phyloP scores from a whole-genome alignment of 2,888 invertebrate species.

The Erynnis tages region DNA sequence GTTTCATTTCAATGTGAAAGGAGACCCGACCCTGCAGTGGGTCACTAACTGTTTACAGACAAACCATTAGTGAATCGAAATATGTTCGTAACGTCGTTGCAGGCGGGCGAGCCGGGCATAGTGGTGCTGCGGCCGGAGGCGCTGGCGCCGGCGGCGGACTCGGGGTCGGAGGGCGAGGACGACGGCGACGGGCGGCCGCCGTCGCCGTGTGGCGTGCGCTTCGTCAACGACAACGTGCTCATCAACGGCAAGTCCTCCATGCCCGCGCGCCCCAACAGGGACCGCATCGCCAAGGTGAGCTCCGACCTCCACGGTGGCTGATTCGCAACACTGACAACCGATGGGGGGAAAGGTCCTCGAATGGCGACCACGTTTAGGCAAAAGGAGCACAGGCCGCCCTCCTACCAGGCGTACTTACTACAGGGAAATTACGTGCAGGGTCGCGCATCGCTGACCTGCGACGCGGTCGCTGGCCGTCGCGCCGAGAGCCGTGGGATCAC shows the following conservation, averaged over 20 bases:
- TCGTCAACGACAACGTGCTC: constrained; percentile 93
- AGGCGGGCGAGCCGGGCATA: constrained; percentile 71
- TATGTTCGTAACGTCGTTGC: constrained; percentile 27
- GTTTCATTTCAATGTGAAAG: too few species aligned
- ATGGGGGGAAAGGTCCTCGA: background rate
- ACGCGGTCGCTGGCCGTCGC: too few species aligned
- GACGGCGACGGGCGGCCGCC: constrained; percentile 84
- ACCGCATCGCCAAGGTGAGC: constrained; percentile 81
- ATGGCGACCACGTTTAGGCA: too few species aligned
- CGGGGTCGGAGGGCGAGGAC: constrained; percentile 43
- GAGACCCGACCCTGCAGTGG: too few species aligned
- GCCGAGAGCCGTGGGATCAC: too few species aligned
- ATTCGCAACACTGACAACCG: background rate
- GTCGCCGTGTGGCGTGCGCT: constrained; percentile 90
- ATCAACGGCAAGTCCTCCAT: constrained; percentile 95
- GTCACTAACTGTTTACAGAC: too few species aligned
- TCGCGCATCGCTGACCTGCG: too few species aligned
- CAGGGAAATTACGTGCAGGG: too few species aligned
- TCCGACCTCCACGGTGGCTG: background rate
- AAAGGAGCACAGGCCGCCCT: too few species aligned
- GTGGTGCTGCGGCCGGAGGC: constrained; percentile 80
- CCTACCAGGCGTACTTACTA: too few species aligned
- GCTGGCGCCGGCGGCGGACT: constrained; percentile 69
- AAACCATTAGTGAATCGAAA: too few species aligned
- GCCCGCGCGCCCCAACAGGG: constrained; percentile 66